phyloP scores from a whole-genome alignment of 2,888 invertebrate genomes.

The Crematogaster levior region DNA sequence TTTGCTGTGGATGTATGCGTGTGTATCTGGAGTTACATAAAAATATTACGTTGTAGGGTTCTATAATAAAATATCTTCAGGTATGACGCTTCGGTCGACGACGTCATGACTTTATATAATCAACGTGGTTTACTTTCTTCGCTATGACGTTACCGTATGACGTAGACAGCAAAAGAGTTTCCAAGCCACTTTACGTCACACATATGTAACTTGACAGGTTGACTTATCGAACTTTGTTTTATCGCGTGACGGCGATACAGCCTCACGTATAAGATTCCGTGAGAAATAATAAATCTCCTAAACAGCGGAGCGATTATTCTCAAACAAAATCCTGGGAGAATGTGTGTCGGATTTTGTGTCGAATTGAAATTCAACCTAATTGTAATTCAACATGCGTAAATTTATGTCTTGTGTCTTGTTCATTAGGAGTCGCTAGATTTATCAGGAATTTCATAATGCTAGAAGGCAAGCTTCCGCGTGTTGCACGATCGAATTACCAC shows the following conservation, averaged over 20 bases:
- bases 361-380: no score
- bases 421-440: neutral
- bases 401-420: neutral
- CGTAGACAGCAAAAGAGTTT: slow-evolving; percentile 8
- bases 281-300: neutral
- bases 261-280: neutral
- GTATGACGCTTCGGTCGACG: slow-evolving; percentile 10
- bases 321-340: neutral
- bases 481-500: slow-evolving; percentile 17
- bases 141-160: slow-evolving; percentile 34
- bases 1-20: neutral
- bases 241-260: neutral
- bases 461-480: neutral
- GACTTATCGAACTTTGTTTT: slow-evolving; percentile 17
- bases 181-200: slow-evolving; percentile 39
- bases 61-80: slow-evolving; percentile 11
- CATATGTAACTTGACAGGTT: slow-evolving; percentile 18
- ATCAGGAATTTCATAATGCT: neutral
- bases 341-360: neutral
- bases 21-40: slow-evolving; percentile 23
- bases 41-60: slow-evolving; percentile 23
- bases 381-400: neutral
- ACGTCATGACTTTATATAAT: slow-evolving; percentile 22
- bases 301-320: neutral
- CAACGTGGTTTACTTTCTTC: slow-evolving; percentile 45